These are phyloP conservation scores for Gavia stellata DNA, from an alignment of 2,113 vertebrate species.

Conservation along the genomic window DNA sequence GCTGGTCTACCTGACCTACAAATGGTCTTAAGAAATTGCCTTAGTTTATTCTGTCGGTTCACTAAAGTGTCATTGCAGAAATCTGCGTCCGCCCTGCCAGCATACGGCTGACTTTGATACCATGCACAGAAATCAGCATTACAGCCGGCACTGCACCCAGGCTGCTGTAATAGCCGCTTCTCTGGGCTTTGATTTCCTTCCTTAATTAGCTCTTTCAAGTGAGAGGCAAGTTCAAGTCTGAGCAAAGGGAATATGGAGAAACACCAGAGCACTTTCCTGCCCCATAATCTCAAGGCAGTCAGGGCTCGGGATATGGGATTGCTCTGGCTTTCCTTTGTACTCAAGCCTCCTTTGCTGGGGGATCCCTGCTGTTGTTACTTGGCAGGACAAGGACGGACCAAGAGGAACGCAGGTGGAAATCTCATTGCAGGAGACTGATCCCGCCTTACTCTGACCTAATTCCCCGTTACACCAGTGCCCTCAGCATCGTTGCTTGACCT, in stretches of 20 bases:
- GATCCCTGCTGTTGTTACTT: background rate
- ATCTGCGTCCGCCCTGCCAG: background rate
- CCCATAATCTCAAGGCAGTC: background rate
- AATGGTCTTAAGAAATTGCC: background rate
- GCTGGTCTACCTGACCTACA: background rate
- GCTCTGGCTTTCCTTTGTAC: background rate
- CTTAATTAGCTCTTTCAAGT: slow-evolving; percentile 75
- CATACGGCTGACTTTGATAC: background rate
- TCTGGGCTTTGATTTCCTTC: slow-evolving; percentile 62
- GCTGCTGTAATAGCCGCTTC: slow-evolving; percentile 32
- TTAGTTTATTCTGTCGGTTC: background rate
- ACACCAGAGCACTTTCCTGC: background rate
- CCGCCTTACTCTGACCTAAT: background rate
- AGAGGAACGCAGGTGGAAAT: background rate
- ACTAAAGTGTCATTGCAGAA: background rate
- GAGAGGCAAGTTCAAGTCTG: slow-evolving; percentile 44
- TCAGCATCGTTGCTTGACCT: background rate
- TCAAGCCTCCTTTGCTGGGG: background rate
- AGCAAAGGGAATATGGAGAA: slow-evolving; percentile 46
- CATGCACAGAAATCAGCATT: background rate
- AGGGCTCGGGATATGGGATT: background rate
- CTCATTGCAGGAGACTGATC: background rate
- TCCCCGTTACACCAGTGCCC: background rate
- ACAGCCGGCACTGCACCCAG: background rate
- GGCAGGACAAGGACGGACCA: background rate